phyloP scores from a whole-genome alignment of 2,797 vertebrate species.

The Channallabes apus region DNA sequence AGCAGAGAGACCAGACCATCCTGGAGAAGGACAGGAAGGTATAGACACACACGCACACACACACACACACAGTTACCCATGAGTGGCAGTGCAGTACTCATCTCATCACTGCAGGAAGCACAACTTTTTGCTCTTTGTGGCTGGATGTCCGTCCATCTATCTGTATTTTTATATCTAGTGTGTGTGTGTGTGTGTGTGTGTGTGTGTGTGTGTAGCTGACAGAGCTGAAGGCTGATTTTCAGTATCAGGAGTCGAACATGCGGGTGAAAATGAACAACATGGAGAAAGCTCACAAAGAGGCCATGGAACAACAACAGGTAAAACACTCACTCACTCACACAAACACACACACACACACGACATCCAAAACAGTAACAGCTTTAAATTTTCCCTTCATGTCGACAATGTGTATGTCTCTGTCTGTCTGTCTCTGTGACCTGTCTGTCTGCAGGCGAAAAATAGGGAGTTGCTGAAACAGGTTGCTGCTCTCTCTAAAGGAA shows the following conservation, averaged over 20 bases:
- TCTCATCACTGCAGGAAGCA: too few relatives aligned
- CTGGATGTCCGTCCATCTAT: too few relatives aligned
- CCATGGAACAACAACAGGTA: slow-evolving; percentile 96
- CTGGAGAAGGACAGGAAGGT: slow-evolving; percentile 98
- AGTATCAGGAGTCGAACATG: slow-evolving; percentile 97
- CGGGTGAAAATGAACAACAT: slow-evolving; percentile 99
- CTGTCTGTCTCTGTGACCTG: background rate
- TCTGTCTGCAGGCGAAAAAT: slow-evolving; percentile 84
- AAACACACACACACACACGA: background rate
- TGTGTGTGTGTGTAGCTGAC: too few relatives aligned
- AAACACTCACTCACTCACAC: too few relatives aligned
- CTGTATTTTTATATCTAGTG: background rate
- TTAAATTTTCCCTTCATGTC: too few relatives aligned
- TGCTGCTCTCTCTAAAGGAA: slow-evolving; percentile 96
- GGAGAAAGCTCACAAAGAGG: slow-evolving; percentile 97
- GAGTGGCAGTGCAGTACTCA: too few relatives aligned
- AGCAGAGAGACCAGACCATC: slow-evolving; percentile 97
- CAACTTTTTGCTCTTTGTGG: too few relatives aligned
- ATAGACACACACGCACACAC: background rate
- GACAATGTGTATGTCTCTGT: background rate
- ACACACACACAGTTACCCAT: background rate
- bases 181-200: slow-evolving; percentile 26
- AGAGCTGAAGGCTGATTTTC: slow-evolving; percentile 96
- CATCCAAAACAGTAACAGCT: background rate
- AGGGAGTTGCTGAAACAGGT: slow-evolving; percentile 98